Base-by-base conservation (phyloP, 2,797 vertebrate genomes). In the Eleutherodactylus coqui region DNA sequence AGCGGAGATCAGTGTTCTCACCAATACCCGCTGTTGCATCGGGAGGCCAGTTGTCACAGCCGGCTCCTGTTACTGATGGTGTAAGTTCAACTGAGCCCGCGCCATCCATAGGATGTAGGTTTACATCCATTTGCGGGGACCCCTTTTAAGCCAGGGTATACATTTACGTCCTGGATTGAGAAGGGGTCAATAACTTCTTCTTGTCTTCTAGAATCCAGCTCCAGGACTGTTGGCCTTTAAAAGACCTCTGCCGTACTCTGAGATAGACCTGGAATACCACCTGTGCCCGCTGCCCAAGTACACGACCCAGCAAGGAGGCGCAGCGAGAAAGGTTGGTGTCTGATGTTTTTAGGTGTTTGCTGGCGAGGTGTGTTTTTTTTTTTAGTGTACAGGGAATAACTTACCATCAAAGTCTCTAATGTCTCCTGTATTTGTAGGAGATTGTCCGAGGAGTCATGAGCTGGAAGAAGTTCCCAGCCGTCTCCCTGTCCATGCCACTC, bases 261-360 rank as follows among this genome's bases (percentile, higher is more conserved):
- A 99, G 91, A 94, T 92, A 7, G 89, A 91, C 80, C 91, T 92
- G 62, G 97, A 97, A 43, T 96, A 95, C 90, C 94, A 97, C 86
- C 93, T 98, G 85, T 98, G 96, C 89, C 93, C 97, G 81, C 88
- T 96, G 89, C 95, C 96, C 82, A 96, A 94, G 93, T 96, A 96
- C 36, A 79, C 87, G 4, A 38, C 91, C 88, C 90, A 90, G 47
- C 94, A 91, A 43, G 86, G 89, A 94, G 90, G 85, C 93, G 93
- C 62, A 7, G 29, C 13, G 4, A 34, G 13, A 32, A 64, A 17
- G 62, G 62, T 64, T 16, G 4, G 21, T 21, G 8, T 8, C 24
- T 24, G 41, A 10, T 43, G 4, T 43, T 43, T 43, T 43, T n/a
- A n/a, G n/a, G n/a, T 43, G 4, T 43, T 43, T 43, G 4, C 10